These are phyloP conservation scores for Pachydiplax longipennis DNA, from an alignment of 2,888 invertebrate genomes.

Conservation along the genomic window DNA sequence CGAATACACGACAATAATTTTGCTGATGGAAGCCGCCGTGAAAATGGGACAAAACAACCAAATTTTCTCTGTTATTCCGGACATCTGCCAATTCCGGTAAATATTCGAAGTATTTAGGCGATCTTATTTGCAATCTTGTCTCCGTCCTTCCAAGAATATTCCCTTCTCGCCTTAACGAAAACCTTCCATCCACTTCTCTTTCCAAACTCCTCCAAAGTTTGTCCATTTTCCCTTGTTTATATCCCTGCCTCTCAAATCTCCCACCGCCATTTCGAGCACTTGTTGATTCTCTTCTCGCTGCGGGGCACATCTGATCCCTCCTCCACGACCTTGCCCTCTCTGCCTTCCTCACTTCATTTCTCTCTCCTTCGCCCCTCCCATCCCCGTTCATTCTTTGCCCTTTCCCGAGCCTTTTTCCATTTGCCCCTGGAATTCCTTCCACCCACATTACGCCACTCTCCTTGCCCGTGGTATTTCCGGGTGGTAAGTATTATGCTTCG, in stretches of 20 bases:
- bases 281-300: constrained; percentile 16
- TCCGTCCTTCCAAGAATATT: too few relatives aligned
- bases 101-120: too few relatives aligned
- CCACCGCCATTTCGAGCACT: constrained; percentile 1
- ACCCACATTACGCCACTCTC: neutral
- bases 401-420: neutral
- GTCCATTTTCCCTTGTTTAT: neutral
- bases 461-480: neutral
- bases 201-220: neutral
- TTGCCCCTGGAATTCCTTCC: constrained; percentile 19
- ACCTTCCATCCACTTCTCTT: neutral
- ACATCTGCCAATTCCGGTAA: too few relatives aligned
- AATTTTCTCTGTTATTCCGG: too few relatives aligned
- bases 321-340: constrained; percentile 29
- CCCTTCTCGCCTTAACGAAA: too few relatives aligned
- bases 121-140: too few relatives aligned
- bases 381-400: neutral
- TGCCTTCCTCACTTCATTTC: neutral
- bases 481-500: neutral
- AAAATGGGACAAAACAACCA: too few relatives aligned
- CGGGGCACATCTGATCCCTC: neutral
- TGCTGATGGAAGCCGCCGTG: too few relatives aligned
- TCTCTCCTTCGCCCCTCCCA: neutral
- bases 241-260: neutral
- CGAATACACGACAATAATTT: too few relatives aligned